Percentiles rank a stretch among this genome's conserved stretches.
Evolutionary conservation across 2,888 invertebrate genomes (phyloP).

Genomic region (Lepeophtheirus nordmannii): DNA sequence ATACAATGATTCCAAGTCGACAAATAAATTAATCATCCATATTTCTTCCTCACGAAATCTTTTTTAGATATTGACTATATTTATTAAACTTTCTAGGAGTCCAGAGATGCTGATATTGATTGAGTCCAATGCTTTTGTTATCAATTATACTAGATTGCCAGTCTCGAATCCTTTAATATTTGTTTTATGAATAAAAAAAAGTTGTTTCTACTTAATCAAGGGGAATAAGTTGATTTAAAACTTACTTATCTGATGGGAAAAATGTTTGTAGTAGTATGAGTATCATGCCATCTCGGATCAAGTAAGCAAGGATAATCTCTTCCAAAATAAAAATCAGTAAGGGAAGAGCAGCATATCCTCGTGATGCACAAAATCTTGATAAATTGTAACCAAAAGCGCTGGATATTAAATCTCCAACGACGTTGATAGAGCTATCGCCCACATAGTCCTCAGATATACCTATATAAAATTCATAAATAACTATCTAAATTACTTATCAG

Average conservation of each 20-base stretch:
- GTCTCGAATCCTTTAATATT: not conserved
- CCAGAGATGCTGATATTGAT: not conserved
- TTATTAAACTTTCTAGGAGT: not conserved
- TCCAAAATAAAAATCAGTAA: not conserved
- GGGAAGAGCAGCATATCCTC: not conserved
- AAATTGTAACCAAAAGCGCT: slow-evolving; percentile 19
- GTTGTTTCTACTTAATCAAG: too few species aligned
- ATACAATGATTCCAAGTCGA: too few species aligned
- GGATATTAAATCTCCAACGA: slow-evolving; percentile 14
- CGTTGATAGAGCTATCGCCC: slow-evolving; percentile 20
- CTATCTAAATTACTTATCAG: too few species aligned
- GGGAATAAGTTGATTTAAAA: not conserved
- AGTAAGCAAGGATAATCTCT: not conserved
- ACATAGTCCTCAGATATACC: slow-evolving; percentile 10
- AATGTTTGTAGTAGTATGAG: slow-evolving; percentile 7
- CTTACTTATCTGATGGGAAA: slow-evolving; percentile 9
- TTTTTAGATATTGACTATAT: not conserved
- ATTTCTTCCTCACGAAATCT: not conserved
- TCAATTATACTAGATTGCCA: slow-evolving; percentile 1
- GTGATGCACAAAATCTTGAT: not conserved
- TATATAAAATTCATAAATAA: not conserved
- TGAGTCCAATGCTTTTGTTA: not conserved
- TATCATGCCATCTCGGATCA: slow-evolving; percentile 1
- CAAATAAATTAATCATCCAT: too few species aligned
- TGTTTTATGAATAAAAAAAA: too few species aligned